Evolutionary conservation across 1,140 invertebrate genomes (phyloP).

Genomic region (Bombus picipes): DNA sequence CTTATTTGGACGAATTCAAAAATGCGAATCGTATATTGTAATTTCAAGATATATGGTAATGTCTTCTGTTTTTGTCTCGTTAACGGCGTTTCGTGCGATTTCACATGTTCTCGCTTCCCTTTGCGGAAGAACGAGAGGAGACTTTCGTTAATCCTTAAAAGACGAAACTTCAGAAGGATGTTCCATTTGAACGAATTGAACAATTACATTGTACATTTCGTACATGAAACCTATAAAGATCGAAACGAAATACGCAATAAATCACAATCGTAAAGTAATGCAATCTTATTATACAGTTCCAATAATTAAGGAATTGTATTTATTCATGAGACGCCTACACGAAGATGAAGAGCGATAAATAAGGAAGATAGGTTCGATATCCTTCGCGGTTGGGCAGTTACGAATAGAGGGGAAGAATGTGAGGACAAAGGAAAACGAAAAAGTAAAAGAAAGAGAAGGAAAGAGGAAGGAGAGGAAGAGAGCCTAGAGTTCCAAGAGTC

Average conservation of each 20-base stretch:
- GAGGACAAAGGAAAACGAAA: constrained; percentile 1
- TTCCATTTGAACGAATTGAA: neutral
- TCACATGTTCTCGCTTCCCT: too few relatives aligned
- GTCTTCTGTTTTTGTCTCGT: neutral
- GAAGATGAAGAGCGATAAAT: constrained; percentile 6
- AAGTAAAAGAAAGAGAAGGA: constrained; percentile 20
- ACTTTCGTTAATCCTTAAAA: neutral
- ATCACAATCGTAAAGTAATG: neutral
- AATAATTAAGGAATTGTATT: constrained; percentile 38
- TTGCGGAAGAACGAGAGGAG: too few relatives aligned
- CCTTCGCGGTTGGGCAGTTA: neutral
- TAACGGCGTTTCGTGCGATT: neutral
- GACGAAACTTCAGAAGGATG: neutral
- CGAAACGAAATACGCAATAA: neutral
- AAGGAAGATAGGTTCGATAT: constrained; percentile 8
- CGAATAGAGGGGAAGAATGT: neutral
- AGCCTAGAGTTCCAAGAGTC: constrained; percentile 26
- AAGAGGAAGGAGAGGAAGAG: constrained; percentile 29
- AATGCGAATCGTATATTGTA: neutral
- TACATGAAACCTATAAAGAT: neutral
- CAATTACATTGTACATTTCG: neutral
- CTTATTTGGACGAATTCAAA: neutral
- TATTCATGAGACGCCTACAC: constrained; percentile 43
- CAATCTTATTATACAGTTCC: neutral
- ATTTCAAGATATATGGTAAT: neutral